Percentiles rank a stretch among this genome's conserved stretches.
phyloP scores from a whole-genome alignment of 1,140 invertebrate genomes.

The Heliconius nattereri region DNA sequence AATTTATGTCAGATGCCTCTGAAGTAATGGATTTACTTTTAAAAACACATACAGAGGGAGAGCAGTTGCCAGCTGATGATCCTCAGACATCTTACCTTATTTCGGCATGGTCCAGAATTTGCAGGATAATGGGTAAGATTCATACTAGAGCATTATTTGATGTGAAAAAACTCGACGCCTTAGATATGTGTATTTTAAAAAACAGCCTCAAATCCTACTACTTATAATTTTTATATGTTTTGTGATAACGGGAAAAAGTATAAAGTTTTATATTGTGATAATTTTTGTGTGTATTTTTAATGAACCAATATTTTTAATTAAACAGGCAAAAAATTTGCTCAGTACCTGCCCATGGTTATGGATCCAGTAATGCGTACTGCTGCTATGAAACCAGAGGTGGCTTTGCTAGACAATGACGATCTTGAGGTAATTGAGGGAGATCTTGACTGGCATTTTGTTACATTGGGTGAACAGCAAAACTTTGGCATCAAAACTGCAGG shows the following conservation, averaged over 20 bases:
- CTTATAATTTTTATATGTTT: too few relatives aligned
- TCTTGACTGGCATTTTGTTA: slow-evolving; percentile 98
- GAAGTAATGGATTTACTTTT: slow-evolving; percentile 98
- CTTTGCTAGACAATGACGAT: slow-evolving; percentile 96
- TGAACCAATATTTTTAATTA: neutral
- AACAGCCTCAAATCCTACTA: too few relatives aligned
- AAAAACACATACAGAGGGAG: slow-evolving; percentile 92
- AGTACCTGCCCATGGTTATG: slow-evolving; percentile 99
- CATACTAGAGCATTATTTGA: neutral
- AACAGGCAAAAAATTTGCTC: slow-evolving; percentile 94
- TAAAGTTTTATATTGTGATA: too few relatives aligned
- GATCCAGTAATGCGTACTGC: slow-evolving; percentile 97
- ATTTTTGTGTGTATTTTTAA: too few relatives aligned
- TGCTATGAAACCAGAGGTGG: slow-evolving; percentile 97
- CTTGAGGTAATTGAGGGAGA: slow-evolving; percentile 93
- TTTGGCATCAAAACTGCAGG: slow-evolving; percentile 95
- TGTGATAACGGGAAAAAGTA: too few relatives aligned
- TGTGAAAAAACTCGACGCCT: neutral
- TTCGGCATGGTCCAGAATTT: slow-evolving; percentile 99
- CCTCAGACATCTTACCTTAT: slow-evolving; percentile 99
- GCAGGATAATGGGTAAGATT: slow-evolving; percentile 93
- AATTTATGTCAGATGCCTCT: slow-evolving; percentile 96
- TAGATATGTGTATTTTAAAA: neutral
- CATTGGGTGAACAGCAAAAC: slow-evolving; percentile 97
- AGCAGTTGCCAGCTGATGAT: slow-evolving; percentile 94